Conservation (phyloP, 2,113 vertebrate species). For the Saguinus imperator region DNA sequence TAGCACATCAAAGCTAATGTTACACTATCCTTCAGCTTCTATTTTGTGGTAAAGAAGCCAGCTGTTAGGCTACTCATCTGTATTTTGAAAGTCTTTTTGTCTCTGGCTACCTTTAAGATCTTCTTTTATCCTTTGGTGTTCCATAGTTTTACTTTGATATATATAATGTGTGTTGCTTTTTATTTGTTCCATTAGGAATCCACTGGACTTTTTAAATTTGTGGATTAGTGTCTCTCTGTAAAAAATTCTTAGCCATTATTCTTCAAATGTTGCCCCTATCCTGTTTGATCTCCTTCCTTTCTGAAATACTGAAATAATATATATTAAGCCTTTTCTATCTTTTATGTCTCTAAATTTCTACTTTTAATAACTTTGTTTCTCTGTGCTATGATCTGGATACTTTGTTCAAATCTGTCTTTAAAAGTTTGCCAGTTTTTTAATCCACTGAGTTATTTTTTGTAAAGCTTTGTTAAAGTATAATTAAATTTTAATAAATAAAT, state of each 20-base stretch:
- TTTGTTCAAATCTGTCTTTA: not conserved
- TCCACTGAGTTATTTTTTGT: not conserved
- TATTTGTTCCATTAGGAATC: conserved; percentile 3
- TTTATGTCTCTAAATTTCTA: not conserved
- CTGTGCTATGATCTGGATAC: not conserved
- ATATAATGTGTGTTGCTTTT: not conserved
- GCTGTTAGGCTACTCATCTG: not conserved
- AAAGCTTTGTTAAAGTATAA: not conserved
- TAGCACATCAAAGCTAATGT: not conserved
- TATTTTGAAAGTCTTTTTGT: conserved; percentile 8
- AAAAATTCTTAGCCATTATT: not conserved
- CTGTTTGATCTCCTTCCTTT: not conserved
- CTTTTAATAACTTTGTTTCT: not conserved
- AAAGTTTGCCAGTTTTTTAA: not conserved
- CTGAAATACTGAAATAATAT: not conserved
- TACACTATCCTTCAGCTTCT: not conserved
- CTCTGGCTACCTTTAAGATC: conserved; percentile 30
- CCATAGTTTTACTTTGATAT: not conserved
- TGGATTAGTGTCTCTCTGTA: not conserved
- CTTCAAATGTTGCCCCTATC: not conserved
- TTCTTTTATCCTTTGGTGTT: conserved; percentile 36
- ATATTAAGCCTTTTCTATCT: not conserved
- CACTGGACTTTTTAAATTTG: not conserved
- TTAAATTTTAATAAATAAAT: not conserved
- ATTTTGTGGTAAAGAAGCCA: not conserved